A percentile compares a stretch with the other conserved stretches of the same genome.
Evolutionary conservation across 1,140 invertebrate species (phyloP).

Genomic region (Archegozetes longisetosus): DNA sequence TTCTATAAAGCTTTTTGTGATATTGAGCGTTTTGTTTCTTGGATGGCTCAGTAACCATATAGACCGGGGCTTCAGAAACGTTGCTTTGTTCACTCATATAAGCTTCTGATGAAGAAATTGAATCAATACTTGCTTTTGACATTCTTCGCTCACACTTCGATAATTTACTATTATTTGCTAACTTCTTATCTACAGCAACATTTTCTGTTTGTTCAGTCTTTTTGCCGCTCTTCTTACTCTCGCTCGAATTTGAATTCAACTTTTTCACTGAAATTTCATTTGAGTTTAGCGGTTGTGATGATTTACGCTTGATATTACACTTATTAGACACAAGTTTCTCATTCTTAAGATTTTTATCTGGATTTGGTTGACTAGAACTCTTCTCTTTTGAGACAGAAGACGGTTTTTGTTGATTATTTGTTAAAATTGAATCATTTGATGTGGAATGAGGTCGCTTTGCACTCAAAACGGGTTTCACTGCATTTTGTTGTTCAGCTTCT

Average conservation of each 20-base stretch:
- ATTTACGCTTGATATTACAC: background rate
- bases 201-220: background rate
- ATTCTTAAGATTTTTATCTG: background rate
- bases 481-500: constrained; percentile 14
- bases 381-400: background rate
- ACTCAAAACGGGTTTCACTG: background rate
- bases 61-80: constrained; percentile 1
- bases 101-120: background rate
- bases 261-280: too few species aligned
- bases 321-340: background rate
- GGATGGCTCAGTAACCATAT: constrained; percentile 11
- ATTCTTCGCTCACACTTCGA: constrained; percentile 40
- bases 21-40: background rate
- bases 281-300: too few species aligned
- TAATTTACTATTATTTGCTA: background rate
- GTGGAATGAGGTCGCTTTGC: background rate
- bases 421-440: background rate
- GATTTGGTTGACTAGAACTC: background rate
- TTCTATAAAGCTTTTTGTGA: constrained; percentile 5
- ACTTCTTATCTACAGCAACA: background rate
- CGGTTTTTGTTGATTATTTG: background rate
- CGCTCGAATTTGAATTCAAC: background rate
- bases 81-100: constrained; percentile 1
- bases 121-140: constrained; percentile 1
- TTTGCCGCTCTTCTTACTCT: background rate